Percentiles rank a stretch among this genome's conserved stretches.
Evolutionary conservation across 2,113 vertebrate genomes (phyloP).

Genomic region (Rhagologus leucostigma): DNA sequence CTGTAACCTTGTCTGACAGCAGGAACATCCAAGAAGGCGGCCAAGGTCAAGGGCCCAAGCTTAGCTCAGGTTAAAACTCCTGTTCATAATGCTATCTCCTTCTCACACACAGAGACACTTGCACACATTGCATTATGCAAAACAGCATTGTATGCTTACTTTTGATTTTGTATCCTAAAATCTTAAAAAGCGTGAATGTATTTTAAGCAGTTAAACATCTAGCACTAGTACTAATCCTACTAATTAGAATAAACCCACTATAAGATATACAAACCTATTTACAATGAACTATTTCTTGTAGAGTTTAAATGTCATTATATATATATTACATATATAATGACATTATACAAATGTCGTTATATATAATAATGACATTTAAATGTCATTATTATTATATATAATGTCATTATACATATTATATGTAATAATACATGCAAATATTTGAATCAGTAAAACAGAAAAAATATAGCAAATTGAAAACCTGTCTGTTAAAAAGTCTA

Average conservation of each 20-base stretch:
- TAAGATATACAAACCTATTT: neutral
- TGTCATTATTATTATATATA: neutral
- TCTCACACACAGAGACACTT: neutral
- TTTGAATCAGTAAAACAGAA: neutral
- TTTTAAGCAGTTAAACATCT: neutral
- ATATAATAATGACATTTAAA: neutral
- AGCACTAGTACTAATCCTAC: neutral
- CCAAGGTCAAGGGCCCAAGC: neutral
- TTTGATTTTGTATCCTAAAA: neutral
- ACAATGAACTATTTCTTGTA: neutral
- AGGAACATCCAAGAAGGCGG: neutral
- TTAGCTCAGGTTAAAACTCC: neutral
- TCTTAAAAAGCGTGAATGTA: neutral
- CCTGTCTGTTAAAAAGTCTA: neutral
- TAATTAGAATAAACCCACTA: neutral
- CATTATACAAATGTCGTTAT: neutral
- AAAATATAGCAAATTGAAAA: neutral
- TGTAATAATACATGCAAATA: neutral
- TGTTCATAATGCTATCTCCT: neutral
- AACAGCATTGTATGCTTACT: neutral
- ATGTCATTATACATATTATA: neutral
- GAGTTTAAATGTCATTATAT: neutral
- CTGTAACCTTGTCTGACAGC: neutral
- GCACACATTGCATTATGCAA: neutral
- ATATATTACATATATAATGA: too few species aligned